These are phyloP conservation scores for Channa argus DNA, from an alignment of 2,113 vertebrate genomes.

Conservation along the genomic window DNA sequence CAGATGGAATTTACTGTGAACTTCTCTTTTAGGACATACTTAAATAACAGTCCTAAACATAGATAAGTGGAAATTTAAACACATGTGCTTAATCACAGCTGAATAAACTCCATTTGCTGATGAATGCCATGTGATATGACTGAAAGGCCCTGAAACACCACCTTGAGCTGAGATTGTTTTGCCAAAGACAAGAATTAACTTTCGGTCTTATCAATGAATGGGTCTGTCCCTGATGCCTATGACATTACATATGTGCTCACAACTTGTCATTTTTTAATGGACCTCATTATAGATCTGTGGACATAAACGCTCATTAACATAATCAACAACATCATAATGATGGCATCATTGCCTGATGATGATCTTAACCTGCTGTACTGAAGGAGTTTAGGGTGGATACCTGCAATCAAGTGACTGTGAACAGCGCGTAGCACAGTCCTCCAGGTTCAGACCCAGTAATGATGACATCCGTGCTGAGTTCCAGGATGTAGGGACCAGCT, in stretches of 20 bases:
- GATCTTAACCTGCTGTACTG: not conserved
- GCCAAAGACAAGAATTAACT: not conserved
- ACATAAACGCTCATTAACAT: too few species aligned
- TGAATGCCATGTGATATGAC: not conserved
- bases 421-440: slow-evolving; percentile 90
- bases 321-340: too few species aligned
- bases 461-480: slow-evolving; percentile 34
- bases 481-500: slow-evolving; percentile 80
- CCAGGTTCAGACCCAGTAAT: slow-evolving; percentile 75
- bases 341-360: not conserved
- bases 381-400: slow-evolving; percentile 70
- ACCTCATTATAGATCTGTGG: too few species aligned
- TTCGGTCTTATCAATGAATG: not conserved
- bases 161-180: not conserved
- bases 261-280: too few species aligned
- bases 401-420: slow-evolving; percentile 86
- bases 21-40: too few species aligned
- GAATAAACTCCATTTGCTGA: not conserved
- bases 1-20: not conserved
- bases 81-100: not conserved
- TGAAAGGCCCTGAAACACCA: not conserved
- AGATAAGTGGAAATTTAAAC: not conserved
- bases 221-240: too few species aligned
- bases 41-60: not conserved
- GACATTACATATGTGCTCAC: too few species aligned